Percentiles rank a stretch among this genome's conserved stretches.
phyloP scores from a whole-genome alignment of 35 echinoderm and acorn worm species.

The Eucidaris tribuloides region DNA sequence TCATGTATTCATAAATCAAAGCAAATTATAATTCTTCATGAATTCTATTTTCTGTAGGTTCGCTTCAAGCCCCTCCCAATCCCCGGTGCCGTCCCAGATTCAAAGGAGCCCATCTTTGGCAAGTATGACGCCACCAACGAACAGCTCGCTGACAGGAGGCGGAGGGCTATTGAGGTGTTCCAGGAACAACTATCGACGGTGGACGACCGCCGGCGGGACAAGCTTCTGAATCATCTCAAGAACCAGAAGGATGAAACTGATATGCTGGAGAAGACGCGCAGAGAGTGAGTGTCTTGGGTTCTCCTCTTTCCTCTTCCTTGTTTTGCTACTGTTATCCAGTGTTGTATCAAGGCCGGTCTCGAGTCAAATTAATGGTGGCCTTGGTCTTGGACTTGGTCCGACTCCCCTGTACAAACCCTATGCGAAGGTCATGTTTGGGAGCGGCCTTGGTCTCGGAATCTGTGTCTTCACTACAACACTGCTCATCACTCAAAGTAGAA shows the following conservation, averaged over 20 bases:
- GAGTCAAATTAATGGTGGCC: too few species aligned
- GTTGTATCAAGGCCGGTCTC: too few species aligned
- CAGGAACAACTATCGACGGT: conserved; percentile 79
- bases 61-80: conserved; percentile 93
- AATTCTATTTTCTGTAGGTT: conserved; percentile 47
- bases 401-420: too few species aligned
- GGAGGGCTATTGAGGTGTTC: conserved; percentile 67
- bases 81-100: conserved; percentile 80
- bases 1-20: too few species aligned
- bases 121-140: conserved; percentile 90
- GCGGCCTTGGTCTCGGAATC: too few species aligned
- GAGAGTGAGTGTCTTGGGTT: conserved; percentile 63
- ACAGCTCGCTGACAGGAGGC: conserved; percentile 81
- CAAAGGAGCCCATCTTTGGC: conserved; percentile 90
- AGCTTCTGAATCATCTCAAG: conserved; percentile 69
- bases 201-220: conserved; percentile 39
- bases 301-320: too few species aligned
- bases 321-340: too few species aligned
- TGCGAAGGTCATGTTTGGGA: too few species aligned
- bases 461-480: too few species aligned
- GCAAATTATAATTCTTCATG: too few species aligned
- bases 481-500: too few species aligned
- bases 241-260: conserved; percentile 79
- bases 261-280: conserved; percentile 73
- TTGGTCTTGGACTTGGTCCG: too few species aligned